Evolutionary conservation across 2,113 vertebrate species (phyloP).

Genomic region (Alectura lathami): DNA sequence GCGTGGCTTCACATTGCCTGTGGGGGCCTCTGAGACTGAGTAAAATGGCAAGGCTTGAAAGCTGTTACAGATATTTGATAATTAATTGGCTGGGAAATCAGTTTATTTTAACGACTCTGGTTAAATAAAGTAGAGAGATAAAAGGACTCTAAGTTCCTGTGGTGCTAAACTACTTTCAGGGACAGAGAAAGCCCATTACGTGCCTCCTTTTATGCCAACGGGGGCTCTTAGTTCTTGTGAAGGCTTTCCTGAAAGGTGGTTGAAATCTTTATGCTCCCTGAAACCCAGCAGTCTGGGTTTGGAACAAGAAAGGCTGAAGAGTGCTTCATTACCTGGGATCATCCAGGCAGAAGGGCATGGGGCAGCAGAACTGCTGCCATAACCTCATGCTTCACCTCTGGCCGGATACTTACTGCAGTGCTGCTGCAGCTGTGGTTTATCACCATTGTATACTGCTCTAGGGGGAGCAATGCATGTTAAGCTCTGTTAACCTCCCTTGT

Average conservation of each 20-base stretch:
- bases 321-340: slow-evolving; percentile 44
- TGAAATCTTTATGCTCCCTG: slow-evolving; percentile 46
- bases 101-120: slow-evolving; percentile 57
- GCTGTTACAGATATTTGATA: slow-evolving; percentile 69
- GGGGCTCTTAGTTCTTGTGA: slow-evolving; percentile 32
- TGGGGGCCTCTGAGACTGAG: slow-evolving; percentile 33
- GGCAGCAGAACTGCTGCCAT: background rate
- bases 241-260: slow-evolving; percentile 23
- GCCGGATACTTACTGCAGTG: slow-evolving; percentile 21
- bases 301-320: slow-evolving; percentile 18
- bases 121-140: slow-evolving; percentile 67
- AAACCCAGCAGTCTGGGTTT: slow-evolving; percentile 26
- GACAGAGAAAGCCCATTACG: slow-evolving; percentile 19
- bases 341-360: background rate
- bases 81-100: slow-evolving; percentile 63
- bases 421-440: slow-evolving; percentile 30
- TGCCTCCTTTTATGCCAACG: slow-evolving; percentile 41
- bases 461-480: slow-evolving; percentile 43
- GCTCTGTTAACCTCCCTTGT: slow-evolving; percentile 57
- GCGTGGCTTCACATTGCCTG: background rate
- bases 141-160: slow-evolving; percentile 47
- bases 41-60: slow-evolving; percentile 54
- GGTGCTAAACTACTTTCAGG: slow-evolving; percentile 41
- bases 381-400: slow-evolving; percentile 32
- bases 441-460: slow-evolving; percentile 34